phyloP scores from a whole-genome alignment of 2,888 invertebrate genomes.

The Ptychoptera albimana region DNA sequence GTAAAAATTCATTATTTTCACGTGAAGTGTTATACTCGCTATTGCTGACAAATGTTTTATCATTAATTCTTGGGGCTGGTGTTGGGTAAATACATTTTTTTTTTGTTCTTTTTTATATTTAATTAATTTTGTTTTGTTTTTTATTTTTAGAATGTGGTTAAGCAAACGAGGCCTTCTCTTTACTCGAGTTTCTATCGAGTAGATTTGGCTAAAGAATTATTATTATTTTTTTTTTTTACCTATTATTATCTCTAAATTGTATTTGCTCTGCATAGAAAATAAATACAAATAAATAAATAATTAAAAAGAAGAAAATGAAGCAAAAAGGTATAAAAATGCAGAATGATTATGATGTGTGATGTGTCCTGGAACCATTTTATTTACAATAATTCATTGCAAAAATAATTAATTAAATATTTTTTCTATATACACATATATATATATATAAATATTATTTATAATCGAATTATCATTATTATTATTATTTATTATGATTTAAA shows the following conservation, averaged over 20 bases:
- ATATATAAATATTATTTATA: too few relatives aligned
- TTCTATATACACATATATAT: too few relatives aligned
- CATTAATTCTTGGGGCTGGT: constrained; percentile 78
- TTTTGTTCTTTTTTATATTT: not conserved
- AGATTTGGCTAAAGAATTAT: not conserved
- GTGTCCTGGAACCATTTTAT: too few relatives aligned
- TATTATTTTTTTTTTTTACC: too few relatives aligned
- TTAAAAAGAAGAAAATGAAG: too few relatives aligned
- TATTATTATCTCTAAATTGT: not conserved
- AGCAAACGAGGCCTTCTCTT: constrained; percentile 30
- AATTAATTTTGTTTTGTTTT: constrained; percentile 6
- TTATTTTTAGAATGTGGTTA: constrained; percentile 50
- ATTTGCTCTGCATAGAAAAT: too few relatives aligned
- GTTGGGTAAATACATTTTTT: constrained; percentile 50
- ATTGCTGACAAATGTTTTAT: constrained; percentile 78
- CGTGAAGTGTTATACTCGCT: constrained; percentile 81
- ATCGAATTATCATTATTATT: too few relatives aligned
- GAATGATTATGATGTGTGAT: not conserved
- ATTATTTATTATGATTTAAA: too few relatives aligned
- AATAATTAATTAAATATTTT: too few relatives aligned
- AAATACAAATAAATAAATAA: too few relatives aligned
- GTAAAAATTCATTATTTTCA: constrained; percentile 69
- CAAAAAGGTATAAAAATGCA: constrained; percentile 1
- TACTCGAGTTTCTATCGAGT: constrained; percentile 21
- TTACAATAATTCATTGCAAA: too few relatives aligned